phyloP scores from a whole-genome alignment of 2,113 vertebrate species.

The Callionymus lyra region DNA sequence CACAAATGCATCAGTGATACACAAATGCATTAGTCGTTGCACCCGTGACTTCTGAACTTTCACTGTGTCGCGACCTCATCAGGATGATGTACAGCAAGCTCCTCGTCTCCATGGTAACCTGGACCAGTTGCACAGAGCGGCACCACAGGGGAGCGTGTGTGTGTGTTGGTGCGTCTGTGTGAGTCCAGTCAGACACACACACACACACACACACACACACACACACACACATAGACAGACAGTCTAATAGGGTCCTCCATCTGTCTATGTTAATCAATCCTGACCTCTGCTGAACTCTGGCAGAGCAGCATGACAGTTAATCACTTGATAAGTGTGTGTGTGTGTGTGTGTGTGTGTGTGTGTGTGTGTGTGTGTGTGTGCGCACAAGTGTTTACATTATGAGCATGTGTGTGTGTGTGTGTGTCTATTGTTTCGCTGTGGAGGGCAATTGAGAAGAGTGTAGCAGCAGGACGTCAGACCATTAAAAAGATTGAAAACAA shows the following conservation, averaged over 20 bases:
- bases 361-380: constrained; percentile 5
- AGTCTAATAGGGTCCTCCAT: constrained; percentile 53
- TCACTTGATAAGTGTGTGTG: constrained; percentile 54
- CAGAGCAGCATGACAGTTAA: constrained; percentile 61
- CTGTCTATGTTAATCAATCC: constrained; percentile 64
- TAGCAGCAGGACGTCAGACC: constrained; percentile 24
- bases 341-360: constrained; percentile 10
- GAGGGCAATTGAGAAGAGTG: constrained; percentile 23
- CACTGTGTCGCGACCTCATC: constrained; percentile 48
- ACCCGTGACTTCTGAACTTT: constrained; percentile 46
- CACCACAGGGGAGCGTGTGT: constrained; percentile 31
- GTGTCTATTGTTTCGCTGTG: constrained; percentile 21
- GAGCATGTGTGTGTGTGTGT: constrained; percentile 1
- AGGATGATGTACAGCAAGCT: constrained; percentile 54
- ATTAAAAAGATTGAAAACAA: constrained; percentile 2
- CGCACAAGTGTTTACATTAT: background rate
- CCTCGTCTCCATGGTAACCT: constrained; percentile 57
- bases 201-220: constrained; percentile 16
- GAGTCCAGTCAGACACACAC: too few species aligned
- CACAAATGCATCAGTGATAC: background rate
- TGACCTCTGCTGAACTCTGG: constrained; percentile 58
- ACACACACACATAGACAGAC: constrained; percentile 16
- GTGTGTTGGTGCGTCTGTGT: too few species aligned
- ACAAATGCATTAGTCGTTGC: background rate
- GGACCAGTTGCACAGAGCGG: constrained; percentile 32